phyloP scores from a whole-genome alignment of 2,797 vertebrate genomes.

The Sus cebifrons region DNA sequence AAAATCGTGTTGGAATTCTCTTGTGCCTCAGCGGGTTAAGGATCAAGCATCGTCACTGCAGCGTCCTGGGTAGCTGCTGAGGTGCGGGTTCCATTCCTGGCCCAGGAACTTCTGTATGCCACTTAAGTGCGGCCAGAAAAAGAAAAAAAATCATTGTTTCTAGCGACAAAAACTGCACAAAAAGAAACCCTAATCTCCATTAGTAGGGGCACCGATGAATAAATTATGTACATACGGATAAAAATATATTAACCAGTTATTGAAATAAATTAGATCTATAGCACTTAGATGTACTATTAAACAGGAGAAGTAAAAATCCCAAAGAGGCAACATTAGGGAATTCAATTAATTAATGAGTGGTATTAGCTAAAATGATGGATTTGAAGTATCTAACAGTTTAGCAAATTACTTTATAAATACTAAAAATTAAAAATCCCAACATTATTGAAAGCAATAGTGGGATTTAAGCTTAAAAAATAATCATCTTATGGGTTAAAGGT shows the following conservation, averaged over 20 bases:
- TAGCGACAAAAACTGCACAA: neutral
- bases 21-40: no score
- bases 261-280: neutral
- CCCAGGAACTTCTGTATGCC: no score
- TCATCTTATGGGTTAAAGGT: neutral
- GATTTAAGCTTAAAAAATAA: conserved; percentile 28
- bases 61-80: no score
- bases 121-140: no score
- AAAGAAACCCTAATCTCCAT: neutral
- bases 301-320: neutral
- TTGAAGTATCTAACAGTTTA: neutral
- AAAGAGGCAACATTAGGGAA: neutral
- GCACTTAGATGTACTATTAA: neutral
- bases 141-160: neutral
- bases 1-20: neutral
- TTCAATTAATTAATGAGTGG: neutral
- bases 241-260: neutral
- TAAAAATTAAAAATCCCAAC: conserved; percentile 39
- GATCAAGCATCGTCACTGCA: no score
- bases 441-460: neutral
- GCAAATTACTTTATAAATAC: neutral
- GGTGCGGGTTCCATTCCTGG: no score
- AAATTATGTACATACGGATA: neutral
- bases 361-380: neutral
- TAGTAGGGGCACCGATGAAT: neutral